Evolutionary conservation across 1,140 invertebrate species (phyloP).

Genomic region (Oncopodura yosiiana): DNA sequence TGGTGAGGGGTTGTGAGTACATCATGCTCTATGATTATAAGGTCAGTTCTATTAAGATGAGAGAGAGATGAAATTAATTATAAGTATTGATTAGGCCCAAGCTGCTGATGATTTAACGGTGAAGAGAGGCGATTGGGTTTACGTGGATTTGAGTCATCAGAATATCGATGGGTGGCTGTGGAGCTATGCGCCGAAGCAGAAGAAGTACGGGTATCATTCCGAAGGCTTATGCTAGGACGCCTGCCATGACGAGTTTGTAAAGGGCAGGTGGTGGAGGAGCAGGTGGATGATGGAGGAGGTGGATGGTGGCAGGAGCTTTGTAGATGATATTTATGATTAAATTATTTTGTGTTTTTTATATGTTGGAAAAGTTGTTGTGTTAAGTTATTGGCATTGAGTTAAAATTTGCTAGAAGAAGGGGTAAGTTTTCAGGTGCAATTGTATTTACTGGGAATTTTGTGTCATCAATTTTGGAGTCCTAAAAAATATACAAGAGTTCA

Average conservation of each 20-base stretch:
- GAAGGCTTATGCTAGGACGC: slow-evolving; percentile 83
- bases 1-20: slow-evolving; percentile 69
- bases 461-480: no score
- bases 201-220: slow-evolving; percentile 92
- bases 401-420: no score
- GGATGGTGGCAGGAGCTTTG: no score
- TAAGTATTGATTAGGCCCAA: slow-evolving; percentile 53
- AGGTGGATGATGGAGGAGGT: no score
- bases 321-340: no score
- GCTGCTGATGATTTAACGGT: slow-evolving; percentile 83
- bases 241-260: slow-evolving; percentile 90
- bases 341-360: no score
- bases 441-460: no score
- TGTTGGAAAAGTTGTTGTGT: no score
- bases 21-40: slow-evolving; percentile 92
- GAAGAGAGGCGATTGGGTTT: slow-evolving; percentile 82
- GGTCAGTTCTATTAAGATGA: slow-evolving; percentile 39
- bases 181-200: slow-evolving; percentile 83
- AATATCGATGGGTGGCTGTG: slow-evolving; percentile 90
- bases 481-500: no score
- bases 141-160: slow-evolving; percentile 83
- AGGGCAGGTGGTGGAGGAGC: no score
- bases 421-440: no score
- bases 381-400: no score
- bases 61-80: neutral